Evolutionary conservation across 2,888 invertebrate genomes (phyloP).

Genomic region (Caenorhabditis wallacei): DNA sequence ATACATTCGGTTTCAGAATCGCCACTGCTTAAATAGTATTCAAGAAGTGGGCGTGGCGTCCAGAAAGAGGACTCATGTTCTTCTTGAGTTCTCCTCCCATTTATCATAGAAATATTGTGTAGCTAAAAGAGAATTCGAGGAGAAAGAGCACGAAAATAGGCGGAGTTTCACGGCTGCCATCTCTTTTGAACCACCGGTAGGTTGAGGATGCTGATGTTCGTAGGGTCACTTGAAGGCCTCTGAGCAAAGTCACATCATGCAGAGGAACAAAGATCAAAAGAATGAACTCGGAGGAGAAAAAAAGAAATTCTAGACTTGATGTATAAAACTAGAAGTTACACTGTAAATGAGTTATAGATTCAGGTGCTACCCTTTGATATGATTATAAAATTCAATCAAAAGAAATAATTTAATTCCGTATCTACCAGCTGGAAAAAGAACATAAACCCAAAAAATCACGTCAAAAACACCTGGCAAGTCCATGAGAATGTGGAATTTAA

Average conservation of each 20-base stretch:
- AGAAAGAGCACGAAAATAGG: slow-evolving; percentile 24
- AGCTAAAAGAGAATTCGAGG: slow-evolving; percentile 17
- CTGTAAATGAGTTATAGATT: not conserved
- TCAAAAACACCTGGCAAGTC: slow-evolving; percentile 28
- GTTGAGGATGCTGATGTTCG: slow-evolving; percentile 48
- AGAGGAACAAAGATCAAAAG: slow-evolving; percentile 40
- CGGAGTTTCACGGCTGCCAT: slow-evolving; percentile 27
- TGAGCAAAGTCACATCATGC: slow-evolving; percentile 6
- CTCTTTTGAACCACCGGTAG: slow-evolving; percentile 13
- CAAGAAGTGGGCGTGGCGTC: slow-evolving; percentile 45
- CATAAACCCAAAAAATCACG: slow-evolving; percentile 6
- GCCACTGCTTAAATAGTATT: slow-evolving; percentile 33
- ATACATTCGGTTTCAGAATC: slow-evolving; percentile 9
- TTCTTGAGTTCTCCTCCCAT: slow-evolving; percentile 44
- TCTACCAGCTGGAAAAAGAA: not conserved
- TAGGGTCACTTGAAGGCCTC: not conserved
- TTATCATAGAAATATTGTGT: slow-evolving; percentile 32
- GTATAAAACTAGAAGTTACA: not conserved
- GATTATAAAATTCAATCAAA: slow-evolving; percentile 1
- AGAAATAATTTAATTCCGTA: not conserved
- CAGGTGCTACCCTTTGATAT: not conserved
- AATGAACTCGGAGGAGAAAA: not conserved
- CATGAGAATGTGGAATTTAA: not conserved
- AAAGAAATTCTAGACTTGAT: slow-evolving; percentile 7
- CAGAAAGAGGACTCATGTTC: slow-evolving; percentile 44